Evolutionary conservation across 2,113 vertebrate species (phyloP).

Genomic region (Brachypodius melanocephalos): DNA sequence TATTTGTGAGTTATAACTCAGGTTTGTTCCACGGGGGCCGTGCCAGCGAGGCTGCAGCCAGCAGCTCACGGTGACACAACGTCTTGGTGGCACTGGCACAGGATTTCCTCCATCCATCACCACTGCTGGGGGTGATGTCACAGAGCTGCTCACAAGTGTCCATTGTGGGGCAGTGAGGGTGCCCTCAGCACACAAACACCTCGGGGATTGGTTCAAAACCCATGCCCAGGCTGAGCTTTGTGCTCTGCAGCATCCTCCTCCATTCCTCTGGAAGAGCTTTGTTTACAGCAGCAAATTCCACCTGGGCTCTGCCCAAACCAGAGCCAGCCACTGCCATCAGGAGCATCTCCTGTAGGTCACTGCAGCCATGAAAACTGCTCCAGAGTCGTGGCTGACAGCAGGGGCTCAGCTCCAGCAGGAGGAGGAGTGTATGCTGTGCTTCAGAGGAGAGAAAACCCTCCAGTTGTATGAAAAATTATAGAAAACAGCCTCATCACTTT

Average conservation of each 20-base stretch:
- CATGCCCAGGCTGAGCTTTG: not conserved
- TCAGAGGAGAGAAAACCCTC: not conserved
- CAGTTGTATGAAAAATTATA: not conserved
- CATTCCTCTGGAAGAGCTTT: not conserved
- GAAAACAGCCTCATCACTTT: not conserved
- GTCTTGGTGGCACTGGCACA: conserved; percentile 28
- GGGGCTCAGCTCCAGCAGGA: not conserved
- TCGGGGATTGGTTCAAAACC: not conserved
- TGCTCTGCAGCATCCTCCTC: not conserved
- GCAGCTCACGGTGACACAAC: not conserved
- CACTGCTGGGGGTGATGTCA: conserved; percentile 12
- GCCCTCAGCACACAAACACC: not conserved
- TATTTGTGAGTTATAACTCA: conserved; percentile 37
- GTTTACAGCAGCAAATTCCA: not conserved
- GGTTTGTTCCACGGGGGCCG: conserved; percentile 1
- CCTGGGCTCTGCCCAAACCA: not conserved
- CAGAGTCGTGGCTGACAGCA: not conserved
- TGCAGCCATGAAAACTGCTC: not conserved
- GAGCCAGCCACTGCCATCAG: not conserved
- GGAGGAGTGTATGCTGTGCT: not conserved
- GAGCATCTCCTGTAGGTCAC: not conserved
- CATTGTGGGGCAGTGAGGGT: not conserved
- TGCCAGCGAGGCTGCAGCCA: not conserved
- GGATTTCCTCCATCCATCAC: conserved; percentile 44
- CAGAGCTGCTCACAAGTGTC: not conserved